Percentiles rank a stretch among this genome's conserved stretches.
Evolutionary conservation across 2,113 vertebrate genomes (phyloP).

Genomic region (Cettia cetti): DNA sequence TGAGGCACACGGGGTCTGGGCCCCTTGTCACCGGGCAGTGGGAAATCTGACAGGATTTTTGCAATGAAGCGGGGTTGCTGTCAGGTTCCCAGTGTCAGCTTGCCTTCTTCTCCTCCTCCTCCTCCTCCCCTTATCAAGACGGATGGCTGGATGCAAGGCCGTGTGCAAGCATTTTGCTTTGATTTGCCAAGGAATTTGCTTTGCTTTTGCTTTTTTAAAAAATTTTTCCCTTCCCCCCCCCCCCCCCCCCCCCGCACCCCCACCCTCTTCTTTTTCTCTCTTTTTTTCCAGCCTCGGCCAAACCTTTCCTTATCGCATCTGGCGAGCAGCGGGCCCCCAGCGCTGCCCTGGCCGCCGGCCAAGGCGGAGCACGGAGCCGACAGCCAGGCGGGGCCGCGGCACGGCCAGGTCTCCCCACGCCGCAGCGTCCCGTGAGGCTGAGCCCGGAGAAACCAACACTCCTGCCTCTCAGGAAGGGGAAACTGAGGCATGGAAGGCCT

Average conservation of each 20-base stretch:
- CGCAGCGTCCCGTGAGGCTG: accelerated
- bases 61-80: accelerated
- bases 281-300: neutral
- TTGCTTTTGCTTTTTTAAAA: neutral
- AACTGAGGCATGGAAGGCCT: neutral
- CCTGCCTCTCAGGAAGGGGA: neutral
- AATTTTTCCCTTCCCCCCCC: too few relatives aligned
- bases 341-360: neutral
- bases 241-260: too few relatives aligned
- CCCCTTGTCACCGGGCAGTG: neutral
- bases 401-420: neutral
- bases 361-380: neutral
- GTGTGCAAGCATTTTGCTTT: neutral
- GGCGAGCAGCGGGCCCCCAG: constrained; percentile 5
- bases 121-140: constrained; percentile 13
- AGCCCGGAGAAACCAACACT: accelerated
- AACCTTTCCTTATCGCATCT: constrained; percentile 52
- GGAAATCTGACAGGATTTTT: accelerated
- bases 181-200: constrained; percentile 45
- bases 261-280: neutral
- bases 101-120: neutral
- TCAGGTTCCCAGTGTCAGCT: neutral
- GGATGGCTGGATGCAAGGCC: neutral
- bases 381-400: neutral
- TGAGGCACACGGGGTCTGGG: neutral